Base-by-base conservation (phyloP, 2,888 invertebrate genomes). In the Tachina fera region DNA sequence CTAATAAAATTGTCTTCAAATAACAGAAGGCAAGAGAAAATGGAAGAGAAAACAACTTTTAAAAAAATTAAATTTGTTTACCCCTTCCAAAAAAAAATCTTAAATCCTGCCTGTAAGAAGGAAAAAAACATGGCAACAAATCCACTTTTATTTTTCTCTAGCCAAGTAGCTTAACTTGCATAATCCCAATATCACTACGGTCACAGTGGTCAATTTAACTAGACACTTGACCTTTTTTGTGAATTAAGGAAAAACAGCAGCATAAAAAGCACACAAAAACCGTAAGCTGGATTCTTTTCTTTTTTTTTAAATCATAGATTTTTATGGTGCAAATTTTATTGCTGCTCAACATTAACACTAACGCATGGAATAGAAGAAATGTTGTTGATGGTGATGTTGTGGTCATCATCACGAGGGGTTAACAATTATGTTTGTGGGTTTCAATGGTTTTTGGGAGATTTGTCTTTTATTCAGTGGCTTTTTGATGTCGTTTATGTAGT, bases 141-240 rank as follows among this genome's bases (percentile, higher is more conserved):
- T 67, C 53, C 47, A 16, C 45, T 70, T 83, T 78, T 71, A 58
- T 67, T 87, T 75, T 45, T 61, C 67, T 74, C 45, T 67, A 83
- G 83, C 71, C 89, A 90, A 91, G 90, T 90, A 89, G 91, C 90
- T 91, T 91, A 89, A 89, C 90, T 90, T 87, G 88, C 90, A 91
- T 91, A 91, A 91, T 90, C 91, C 90, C 88, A 90, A 90, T 91
- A 91, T 91, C 90, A 86, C 83, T 83, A 77, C 56, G 90, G 89
- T 86, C 86, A 84, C 89, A 88, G 87, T 87, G 82, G 82, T 87
- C 90, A 90, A 85, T 87, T 87, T 90, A 88, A 86, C 78, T 85
- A 86, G 87, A 88, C 90, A 88, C 88, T 90, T 90, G 90, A 91
- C 89, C 89, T 88, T 88, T 89, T 74, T 9, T 74, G 49, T 41